Evolutionary conservation across 64 coral and sea anemone genomes (phyloP).

Genomic region (Stylophora pistillata): DNA sequence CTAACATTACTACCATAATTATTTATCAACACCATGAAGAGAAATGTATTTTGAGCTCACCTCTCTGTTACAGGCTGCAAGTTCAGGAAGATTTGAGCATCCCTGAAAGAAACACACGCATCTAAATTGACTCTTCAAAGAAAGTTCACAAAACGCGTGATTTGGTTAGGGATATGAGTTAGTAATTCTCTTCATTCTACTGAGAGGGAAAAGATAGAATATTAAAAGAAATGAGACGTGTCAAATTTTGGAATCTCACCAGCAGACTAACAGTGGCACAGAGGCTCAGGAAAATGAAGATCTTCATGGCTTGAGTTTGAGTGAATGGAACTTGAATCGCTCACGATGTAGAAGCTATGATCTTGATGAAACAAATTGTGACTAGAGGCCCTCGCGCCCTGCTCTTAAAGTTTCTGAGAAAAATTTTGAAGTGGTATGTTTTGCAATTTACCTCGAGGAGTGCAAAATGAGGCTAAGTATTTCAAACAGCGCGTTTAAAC

Average conservation of each 20-base stretch:
- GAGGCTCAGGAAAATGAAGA: background rate
- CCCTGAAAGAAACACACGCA: background rate
- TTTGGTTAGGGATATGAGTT: background rate
- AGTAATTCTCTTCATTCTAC: background rate
- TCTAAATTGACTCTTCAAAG: background rate
- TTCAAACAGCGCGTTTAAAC: background rate
- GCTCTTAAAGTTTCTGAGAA: background rate
- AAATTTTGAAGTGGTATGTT: background rate
- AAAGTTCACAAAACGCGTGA: background rate
- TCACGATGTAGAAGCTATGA: background rate
- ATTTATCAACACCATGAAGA: background rate
- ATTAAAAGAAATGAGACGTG: background rate
- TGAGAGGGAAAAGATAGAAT: background rate
- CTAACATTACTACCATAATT: too few relatives aligned
- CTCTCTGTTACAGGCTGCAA: background rate
- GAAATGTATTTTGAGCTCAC: background rate
- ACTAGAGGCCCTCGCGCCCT: background rate
- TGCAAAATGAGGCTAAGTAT: background rate
- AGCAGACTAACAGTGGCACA: background rate
- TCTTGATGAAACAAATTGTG: background rate
- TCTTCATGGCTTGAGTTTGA: background rate
- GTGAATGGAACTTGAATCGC: background rate
- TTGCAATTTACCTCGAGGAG: background rate
- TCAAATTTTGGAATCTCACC: background rate
- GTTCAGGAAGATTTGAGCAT: conserved; percentile 7